These are phyloP conservation scores for Xenopus borealis DNA, from an alignment of 2,113 vertebrate genomes.

Conservation along the genomic window DNA sequence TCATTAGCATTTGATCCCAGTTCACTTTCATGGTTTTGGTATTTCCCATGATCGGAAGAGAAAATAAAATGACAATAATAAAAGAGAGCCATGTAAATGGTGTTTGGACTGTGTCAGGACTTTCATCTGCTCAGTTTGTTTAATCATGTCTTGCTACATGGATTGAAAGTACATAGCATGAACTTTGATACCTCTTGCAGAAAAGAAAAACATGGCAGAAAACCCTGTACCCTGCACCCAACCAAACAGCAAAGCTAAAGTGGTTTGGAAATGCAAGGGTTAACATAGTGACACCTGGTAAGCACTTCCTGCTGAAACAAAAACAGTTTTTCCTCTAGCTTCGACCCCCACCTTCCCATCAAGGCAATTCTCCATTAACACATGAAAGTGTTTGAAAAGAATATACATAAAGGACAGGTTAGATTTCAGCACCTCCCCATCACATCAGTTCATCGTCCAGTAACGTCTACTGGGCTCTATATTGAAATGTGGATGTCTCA, in stretches of 20 bases:
- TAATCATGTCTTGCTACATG: not conserved
- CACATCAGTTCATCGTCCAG: too few relatives aligned
- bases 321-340: not conserved
- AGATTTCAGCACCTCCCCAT: too few relatives aligned
- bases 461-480: too few relatives aligned
- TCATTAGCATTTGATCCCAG: too few relatives aligned
- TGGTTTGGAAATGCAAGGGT: not conserved
- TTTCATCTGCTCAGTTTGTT: not conserved
- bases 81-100: too few relatives aligned
- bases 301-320: not conserved
- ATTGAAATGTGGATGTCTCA: too few relatives aligned
- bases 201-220: not conserved
- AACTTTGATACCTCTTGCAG: constrained; percentile 37
- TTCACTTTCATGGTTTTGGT: too few relatives aligned
- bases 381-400: not conserved
- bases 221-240: not conserved
- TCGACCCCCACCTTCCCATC: not conserved
- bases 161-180: not conserved
- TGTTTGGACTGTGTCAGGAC: too few relatives aligned
- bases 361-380: not conserved
- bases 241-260: not conserved
- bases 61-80: too few relatives aligned
- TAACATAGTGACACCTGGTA: not conserved
- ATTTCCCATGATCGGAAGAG: too few relatives aligned
- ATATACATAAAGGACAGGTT: too few relatives aligned